Percentiles rank a stretch among this genome's conserved stretches.
Evolutionary conservation across 2,113 vertebrate genomes (phyloP).

Genomic region (Ardeotis arabs): DNA sequence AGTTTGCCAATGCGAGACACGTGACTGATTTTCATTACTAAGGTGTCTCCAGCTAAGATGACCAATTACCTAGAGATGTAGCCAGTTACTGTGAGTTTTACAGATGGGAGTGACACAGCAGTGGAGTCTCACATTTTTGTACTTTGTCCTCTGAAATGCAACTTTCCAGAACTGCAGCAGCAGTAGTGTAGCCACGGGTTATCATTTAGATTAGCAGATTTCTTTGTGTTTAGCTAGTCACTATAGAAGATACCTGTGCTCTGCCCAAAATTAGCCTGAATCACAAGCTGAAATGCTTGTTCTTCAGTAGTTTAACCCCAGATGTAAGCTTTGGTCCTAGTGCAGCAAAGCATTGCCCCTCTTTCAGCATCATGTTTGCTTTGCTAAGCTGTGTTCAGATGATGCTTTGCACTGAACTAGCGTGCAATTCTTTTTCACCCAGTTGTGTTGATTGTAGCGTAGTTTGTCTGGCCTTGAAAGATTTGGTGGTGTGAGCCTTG

Average conservation of each 20-base stretch:
- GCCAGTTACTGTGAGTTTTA: background rate
- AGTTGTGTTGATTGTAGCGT: background rate
- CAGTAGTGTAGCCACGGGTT: background rate
- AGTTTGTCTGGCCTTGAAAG: background rate
- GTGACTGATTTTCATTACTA: background rate
- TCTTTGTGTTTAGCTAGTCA: background rate
- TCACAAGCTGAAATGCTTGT: background rate
- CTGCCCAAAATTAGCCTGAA: background rate
- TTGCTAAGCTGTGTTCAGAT: background rate
- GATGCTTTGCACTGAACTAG: background rate
- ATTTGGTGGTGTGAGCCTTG: background rate
- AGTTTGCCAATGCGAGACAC: background rate
- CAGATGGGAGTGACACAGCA: background rate
- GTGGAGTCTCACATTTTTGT: background rate
- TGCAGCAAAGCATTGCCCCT: background rate
- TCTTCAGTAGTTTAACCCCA: background rate
- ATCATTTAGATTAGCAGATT: background rate
- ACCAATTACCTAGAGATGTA: background rate
- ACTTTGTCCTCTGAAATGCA: background rate
- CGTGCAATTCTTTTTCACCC: background rate
- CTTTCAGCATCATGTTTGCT: background rate
- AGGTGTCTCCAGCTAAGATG: background rate
- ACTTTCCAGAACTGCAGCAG: background rate
- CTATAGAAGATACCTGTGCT: background rate
- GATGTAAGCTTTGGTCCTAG: background rate